Evolutionary conservation across 2,888 invertebrate genomes (phyloP).

Genomic region (Tetragonisca angustula): DNA sequence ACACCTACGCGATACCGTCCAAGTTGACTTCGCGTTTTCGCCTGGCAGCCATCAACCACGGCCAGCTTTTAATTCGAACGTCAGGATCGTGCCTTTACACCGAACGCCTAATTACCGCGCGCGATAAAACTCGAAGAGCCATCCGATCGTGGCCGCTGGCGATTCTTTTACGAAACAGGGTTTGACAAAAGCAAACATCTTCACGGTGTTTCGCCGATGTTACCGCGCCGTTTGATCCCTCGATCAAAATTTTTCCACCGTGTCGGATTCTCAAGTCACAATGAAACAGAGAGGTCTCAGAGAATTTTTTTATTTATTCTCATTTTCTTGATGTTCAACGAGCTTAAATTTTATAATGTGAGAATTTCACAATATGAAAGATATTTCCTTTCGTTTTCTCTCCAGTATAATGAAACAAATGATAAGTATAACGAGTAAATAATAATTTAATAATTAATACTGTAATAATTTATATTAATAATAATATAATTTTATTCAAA

Average conservation of each 20-base stretch:
- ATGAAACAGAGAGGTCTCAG: no score
- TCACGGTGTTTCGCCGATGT: not conserved
- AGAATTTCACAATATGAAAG: no score
- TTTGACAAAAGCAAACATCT: slow-evolving; percentile 48
- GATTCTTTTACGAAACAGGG: not conserved
- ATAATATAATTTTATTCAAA: no score
- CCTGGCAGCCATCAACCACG: slow-evolving; percentile 64
- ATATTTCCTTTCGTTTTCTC: no score
- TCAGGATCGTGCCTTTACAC: slow-evolving; percentile 50
- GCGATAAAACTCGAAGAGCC: slow-evolving; percentile 27
- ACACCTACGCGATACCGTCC: slow-evolving; percentile 68
- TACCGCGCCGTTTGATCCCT: not conserved
- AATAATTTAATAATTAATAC: no score
- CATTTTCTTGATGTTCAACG: no score
- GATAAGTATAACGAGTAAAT: no score
- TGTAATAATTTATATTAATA: no score
- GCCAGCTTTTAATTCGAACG: slow-evolving; percentile 68
- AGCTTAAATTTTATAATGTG: no score
- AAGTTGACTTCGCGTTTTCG: slow-evolving; percentile 62
- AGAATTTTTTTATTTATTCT: no score
- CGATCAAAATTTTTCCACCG: not conserved
- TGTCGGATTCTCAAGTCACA: no score
- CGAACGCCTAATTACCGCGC: slow-evolving; percentile 53
- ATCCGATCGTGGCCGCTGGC: not conserved
- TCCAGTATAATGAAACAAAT: no score